A percentile compares a stretch with the other conserved stretches of the same genome.
Evolutionary conservation across 2,797 vertebrate genomes (phyloP).

Genomic region (Margarornis squamiger): DNA sequence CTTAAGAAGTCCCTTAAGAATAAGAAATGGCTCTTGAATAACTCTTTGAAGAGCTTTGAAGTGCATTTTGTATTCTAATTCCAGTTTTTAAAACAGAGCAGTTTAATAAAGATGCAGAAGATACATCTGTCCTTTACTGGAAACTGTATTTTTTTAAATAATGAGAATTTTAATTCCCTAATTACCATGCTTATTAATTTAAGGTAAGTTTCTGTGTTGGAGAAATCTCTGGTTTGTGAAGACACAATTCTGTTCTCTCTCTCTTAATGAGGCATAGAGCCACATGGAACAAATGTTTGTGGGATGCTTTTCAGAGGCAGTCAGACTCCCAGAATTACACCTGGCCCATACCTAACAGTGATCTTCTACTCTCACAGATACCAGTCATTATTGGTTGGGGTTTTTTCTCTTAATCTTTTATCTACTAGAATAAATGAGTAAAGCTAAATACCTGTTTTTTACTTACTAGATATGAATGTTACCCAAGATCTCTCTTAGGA

Average conservation of each 20-base stretch:
- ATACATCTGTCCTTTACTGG: background rate
- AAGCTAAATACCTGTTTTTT: background rate
- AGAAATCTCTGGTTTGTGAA: background rate
- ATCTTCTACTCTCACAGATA: background rate
- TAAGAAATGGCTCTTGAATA: background rate
- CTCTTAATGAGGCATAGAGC: background rate
- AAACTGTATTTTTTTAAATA: background rate
- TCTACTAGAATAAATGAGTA: background rate
- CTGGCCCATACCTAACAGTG: background rate
- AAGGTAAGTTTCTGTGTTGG: background rate
- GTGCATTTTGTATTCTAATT: background rate
- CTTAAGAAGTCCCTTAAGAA: background rate
- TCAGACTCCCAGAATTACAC: background rate
- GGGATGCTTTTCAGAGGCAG: background rate
- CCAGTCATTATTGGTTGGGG: background rate
- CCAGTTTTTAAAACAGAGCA: background rate
- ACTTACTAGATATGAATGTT: background rate
- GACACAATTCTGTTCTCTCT: background rate
- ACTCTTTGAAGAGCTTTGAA: background rate
- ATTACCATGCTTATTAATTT: background rate
- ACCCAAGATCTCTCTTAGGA: background rate
- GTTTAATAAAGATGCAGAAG: background rate
- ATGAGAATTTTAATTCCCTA: background rate
- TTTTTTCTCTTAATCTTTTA: background rate
- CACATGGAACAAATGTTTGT: background rate